These are phyloP conservation scores for Orchestes rusci DNA, from an alignment of 2,888 invertebrate genomes.

Conservation along the genomic window DNA sequence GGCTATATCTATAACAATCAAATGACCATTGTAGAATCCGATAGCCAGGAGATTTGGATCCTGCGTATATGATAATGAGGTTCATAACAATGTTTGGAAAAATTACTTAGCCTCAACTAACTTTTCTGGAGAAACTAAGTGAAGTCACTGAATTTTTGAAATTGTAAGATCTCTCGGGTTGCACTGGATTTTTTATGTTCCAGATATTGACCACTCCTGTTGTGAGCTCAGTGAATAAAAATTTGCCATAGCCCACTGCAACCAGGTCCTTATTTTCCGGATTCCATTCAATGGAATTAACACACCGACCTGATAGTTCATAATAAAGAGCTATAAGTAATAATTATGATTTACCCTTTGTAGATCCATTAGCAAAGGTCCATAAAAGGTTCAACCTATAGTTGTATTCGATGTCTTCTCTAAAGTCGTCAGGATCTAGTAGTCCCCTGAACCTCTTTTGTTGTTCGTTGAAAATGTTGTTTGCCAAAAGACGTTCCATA, in stretches of 20 bases:
- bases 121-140: constrained; percentile 58
- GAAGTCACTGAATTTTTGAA: constrained; percentile 61
- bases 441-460: constrained; percentile 68
- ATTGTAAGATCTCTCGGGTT: constrained; percentile 62
- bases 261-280: constrained; percentile 61
- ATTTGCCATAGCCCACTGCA: constrained; percentile 69
- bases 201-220: constrained; percentile 65
- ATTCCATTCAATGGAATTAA: constrained; percentile 60
- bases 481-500: constrained; percentile 65
- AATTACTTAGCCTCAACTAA: not conserved
- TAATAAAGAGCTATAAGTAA: not conserved
- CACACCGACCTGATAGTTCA: constrained; percentile 45
- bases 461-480: constrained; percentile 56
- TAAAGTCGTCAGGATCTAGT: constrained; percentile 50
- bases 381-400: constrained; percentile 62
- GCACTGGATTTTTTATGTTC: constrained; percentile 74
- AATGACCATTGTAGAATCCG: constrained; percentile 66
- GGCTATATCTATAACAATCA: constrained; percentile 65
- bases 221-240: constrained; percentile 50
- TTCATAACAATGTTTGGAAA: not conserved
- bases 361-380: constrained; percentile 52
- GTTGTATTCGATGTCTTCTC: constrained; percentile 56
- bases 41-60: constrained; percentile 68
- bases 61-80: not conserved
- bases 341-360: constrained; percentile 34